Percentiles rank a stretch among this genome's conserved stretches.
Conservation (phyloP, 2,888 invertebrate genomes). For the Candidula unifasciata region DNA sequence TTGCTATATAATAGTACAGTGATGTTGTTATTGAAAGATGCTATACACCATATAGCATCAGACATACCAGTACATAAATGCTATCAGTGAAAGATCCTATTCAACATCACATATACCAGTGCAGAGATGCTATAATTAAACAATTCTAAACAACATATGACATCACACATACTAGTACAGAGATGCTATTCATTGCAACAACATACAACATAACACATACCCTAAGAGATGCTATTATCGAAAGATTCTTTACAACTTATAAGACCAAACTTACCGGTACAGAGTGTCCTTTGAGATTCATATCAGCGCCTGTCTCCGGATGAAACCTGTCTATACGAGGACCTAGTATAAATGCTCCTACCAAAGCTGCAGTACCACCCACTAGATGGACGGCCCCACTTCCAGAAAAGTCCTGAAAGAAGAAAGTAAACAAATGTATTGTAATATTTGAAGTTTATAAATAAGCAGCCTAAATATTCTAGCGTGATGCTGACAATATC, state of each 20-base stretch:
- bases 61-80: too few species aligned
- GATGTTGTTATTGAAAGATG: too few species aligned
- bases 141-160: too few species aligned
- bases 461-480: too few species aligned
- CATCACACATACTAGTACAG: too few species aligned
- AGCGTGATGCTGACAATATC: too few species aligned
- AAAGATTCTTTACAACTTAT: not conserved
- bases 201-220: not conserved
- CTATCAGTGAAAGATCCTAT: too few species aligned
- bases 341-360: constrained; percentile 78
- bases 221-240: not conserved
- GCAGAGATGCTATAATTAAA: too few species aligned
- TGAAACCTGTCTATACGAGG: constrained; percentile 80
- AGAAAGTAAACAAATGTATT: not conserved
- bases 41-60: too few species aligned
- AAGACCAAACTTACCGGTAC: constrained; percentile 77
- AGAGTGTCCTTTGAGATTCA: constrained; percentile 69
- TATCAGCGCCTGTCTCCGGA: constrained; percentile 58
- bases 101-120: too few species aligned
- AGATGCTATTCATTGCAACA: too few species aligned
- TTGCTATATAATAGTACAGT: too few species aligned
- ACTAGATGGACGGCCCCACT: constrained; percentile 80
- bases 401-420: constrained; percentile 80
- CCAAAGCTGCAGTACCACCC: constrained; percentile 77
- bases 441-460: not conserved